Evolutionary conservation across 2,797 vertebrate genomes (phyloP), one percentile per base, ranked within the genome.

Genomic region (Acipenser ruthenus): DNA sequence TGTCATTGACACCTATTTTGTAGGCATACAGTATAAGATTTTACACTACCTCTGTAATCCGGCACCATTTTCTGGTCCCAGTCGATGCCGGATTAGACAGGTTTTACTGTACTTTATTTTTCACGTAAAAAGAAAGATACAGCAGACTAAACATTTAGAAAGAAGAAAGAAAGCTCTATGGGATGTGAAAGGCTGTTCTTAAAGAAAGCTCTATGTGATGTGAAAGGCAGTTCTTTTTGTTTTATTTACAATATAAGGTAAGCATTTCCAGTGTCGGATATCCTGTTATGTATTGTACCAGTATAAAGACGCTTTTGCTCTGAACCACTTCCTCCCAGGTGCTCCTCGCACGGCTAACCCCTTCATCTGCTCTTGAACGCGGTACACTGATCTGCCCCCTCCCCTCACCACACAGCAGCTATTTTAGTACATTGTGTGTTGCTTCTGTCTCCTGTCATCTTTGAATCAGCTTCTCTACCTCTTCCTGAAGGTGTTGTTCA

Each of bases 311-410:
- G 67, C 76, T 75, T 73, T 73, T 80, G 76, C 74, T 72, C 75
- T 73, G 69, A 79, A 84, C 81, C 83, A 84, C 86, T 87, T 90
- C 86, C 87, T 88, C 81, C 83, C 70, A 78, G 74, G 70, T 67
- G n/a, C 48, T 12, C 56, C 53, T 68, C 66, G 78, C 37, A 62
- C 68, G 74, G 77, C 80, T 79, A 82, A 83, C 82, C 12, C 23
- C 55, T 55, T 59, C 49, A 37, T 12, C 8, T 60, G 63, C 68
- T 50, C 49, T 53, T 55, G 51, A 63, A 53, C 59, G 63, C 51
- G 49, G n/a, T 18, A 49, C 60, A 55, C 6, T 10, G 65, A 53
- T 64, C 60, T 47, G 47, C 4, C 49, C 23, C 23, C 2, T 18
- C 23, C 23, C 4, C 48, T 7, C 47, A 12, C 59, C 51, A 48